Evolutionary conservation across 2,113 vertebrate genomes (phyloP).

Genomic region (Bungarus multicinctus): DNA sequence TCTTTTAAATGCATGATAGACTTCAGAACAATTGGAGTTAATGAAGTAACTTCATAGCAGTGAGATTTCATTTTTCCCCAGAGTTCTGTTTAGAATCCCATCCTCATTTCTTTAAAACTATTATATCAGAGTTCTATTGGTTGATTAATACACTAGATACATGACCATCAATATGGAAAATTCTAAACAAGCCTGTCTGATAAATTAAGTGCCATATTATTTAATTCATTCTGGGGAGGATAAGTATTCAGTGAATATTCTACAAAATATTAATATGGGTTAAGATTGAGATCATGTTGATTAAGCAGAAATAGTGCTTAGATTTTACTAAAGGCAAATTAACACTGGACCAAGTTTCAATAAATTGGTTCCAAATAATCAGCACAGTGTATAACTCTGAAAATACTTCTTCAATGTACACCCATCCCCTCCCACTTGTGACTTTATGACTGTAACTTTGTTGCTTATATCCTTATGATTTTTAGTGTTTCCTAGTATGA

Average conservation of each 20-base stretch:
- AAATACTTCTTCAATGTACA: not conserved
- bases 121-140: slow-evolving; percentile 18
- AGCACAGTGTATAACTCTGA: not conserved
- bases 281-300: slow-evolving; percentile 10
- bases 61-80: slow-evolving; percentile 45
- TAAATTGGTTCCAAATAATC: not conserved
- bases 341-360: slow-evolving; percentile 6
- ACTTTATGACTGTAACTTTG: no score
- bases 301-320: slow-evolving; percentile 60
- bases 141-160: slow-evolving; percentile 4
- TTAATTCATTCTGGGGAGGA: slow-evolving; percentile 55
- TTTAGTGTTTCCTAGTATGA: no score
- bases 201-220: slow-evolving; percentile 43
- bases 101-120: slow-evolving; percentile 45
- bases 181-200: slow-evolving; percentile 37
- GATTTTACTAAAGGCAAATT: slow-evolving; percentile 59
- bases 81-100: slow-evolving; percentile 55
- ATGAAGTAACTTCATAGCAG: slow-evolving; percentile 30
- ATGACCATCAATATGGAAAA: not conserved
- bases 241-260: slow-evolving; percentile 32
- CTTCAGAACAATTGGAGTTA: slow-evolving; percentile 50
- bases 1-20: slow-evolving; percentile 43
- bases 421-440: no score
- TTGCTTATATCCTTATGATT: no score
- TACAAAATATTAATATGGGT: slow-evolving; percentile 39